phyloP scores from a whole-genome alignment of 2,113 vertebrate genomes.

The Eublepharis macularius region DNA sequence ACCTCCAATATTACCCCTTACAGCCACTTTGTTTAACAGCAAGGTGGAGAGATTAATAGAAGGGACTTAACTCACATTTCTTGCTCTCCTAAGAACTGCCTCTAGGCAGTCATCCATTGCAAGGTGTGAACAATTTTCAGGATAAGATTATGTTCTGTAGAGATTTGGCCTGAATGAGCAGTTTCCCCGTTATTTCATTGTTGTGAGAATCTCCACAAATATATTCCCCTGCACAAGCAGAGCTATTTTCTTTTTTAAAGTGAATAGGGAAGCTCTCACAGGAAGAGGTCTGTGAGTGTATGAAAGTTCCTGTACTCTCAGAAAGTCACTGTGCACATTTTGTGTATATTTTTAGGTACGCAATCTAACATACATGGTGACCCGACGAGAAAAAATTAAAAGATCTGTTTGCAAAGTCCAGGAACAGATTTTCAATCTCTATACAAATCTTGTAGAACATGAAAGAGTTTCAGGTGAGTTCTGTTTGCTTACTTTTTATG shows the following conservation, averaged over 20 bases:
- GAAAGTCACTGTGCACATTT: background rate
- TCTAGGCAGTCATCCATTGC: background rate
- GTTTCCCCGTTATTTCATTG: background rate
- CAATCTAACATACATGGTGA: conserved; percentile 99
- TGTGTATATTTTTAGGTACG: conserved; percentile 82
- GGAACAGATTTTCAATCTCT: conserved; percentile 95
- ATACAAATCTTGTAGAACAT: conserved; percentile 86
- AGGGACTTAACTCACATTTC: background rate
- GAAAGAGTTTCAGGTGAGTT: conserved; percentile 85
- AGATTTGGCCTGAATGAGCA: background rate
- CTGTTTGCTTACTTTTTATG: background rate
- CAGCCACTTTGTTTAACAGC: background rate
- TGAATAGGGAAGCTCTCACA: background rate
- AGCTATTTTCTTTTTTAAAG: background rate
- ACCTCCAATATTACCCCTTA: too few relatives aligned
- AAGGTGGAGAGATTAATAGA: too few relatives aligned
- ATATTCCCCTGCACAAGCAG: background rate
- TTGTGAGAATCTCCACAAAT: background rate
- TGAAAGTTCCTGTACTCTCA: background rate
- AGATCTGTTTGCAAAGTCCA: conserved; percentile 91
- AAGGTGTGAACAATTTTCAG: background rate
- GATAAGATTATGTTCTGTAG: background rate
- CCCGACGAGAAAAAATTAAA: conserved; percentile 96
- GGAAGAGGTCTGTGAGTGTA: background rate
- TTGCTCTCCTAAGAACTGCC: background rate